Base-by-base conservation (phyloP, 2,888 invertebrate species). In the Glyphotaelius pellucidus region DNA sequence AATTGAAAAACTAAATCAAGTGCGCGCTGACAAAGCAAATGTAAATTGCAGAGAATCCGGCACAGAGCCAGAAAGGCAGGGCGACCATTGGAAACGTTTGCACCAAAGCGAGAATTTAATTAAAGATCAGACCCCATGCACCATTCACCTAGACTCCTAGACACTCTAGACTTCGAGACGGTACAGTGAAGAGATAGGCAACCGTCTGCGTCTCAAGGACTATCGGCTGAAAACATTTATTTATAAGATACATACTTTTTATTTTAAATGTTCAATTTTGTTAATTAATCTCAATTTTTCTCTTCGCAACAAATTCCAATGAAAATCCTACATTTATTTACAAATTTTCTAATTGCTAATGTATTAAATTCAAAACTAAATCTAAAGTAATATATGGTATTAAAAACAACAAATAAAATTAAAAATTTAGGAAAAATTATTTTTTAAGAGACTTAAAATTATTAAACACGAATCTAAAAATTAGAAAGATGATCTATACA, bases 21-120 rank as follows among this genome's bases (percentile, higher is more conserved):
- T 31, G 52, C 87, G 42, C 47, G 42, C 52, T 52, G 47, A 87
- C 42, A 87, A 52, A 47, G 87, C 47, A 87, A 87, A 87, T 52
- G 31, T 19, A n/a, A 47, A 42, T 87, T 52, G 47, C 87, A 52
- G 31, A 5, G 31, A 31, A 52, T 47, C 32, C 47, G 9, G 85
- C 38, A 42, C 25, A 86, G 9, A 81, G 30, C 31, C 81, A 81
- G 32, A 81, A 67, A 67, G 35, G 35, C 83, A 83, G 67, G 52
- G 67, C 83, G 32, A 42, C 38, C 87, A 52, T 47, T 86, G 52
- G 87, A 87, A 87, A 87, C 52, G 87, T 87, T 47, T 19, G 87
- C 67, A 31, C 67, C 52, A 87, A 87, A 87, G 87, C 87, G 67
- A 87, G 47, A 87, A 87, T 31, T 87, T 87, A 67, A 87, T 87